Evolutionary conservation across 2,113 vertebrate species (phyloP), one percentile per base, ranked within the genome.

Genomic region (Neolamprologus modestus): DNA sequence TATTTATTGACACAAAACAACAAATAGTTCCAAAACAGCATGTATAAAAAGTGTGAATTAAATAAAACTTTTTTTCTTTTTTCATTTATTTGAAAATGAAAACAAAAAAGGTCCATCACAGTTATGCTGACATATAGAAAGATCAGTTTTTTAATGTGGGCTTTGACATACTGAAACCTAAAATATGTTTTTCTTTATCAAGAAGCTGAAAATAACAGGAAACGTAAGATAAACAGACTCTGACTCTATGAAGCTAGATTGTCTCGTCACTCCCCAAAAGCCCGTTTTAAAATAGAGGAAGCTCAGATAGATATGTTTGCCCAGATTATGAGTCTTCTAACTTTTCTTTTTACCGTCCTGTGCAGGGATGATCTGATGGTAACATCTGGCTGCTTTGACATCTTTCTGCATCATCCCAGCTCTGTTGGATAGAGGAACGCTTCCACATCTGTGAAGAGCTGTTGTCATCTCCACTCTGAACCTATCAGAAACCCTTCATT

Each of bases 321-420:
- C n/a, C 12, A n/a, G 6, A 7, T 16, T 71, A 8, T 33, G 8
- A 40, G 37, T 40, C n/a, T 3, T 71, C 55, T 57, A 2, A 16
- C 24, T 28, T 19, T 28, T 14, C 3, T n/a, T 4, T 47, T 33
- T 6, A 78, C 19, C 57, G 3, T 80, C 42, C 7, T 83, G n/a
- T 82, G 19, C 85, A 94, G 95, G 90, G 52, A 92, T 84, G 91
- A 92, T 88, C 89, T 94, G 92, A 94, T 12, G 3, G 88, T 52
- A 7, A 53, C 82, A 6, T 61, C 88, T 66, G 85, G 54, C 55
- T 50, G 66, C 55, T 85, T 76, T 8, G 33, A 82, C 81, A 81
- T 86, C 81, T 66, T 73, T 50, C 88, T 91, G 63, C 88, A 82
- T 85, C 93, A 45, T 37, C 85, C 61, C 82, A 78, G 83, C 61